phyloP scores from a whole-genome alignment of 2,888 invertebrate genomes.

The Ceramica pisi region DNA sequence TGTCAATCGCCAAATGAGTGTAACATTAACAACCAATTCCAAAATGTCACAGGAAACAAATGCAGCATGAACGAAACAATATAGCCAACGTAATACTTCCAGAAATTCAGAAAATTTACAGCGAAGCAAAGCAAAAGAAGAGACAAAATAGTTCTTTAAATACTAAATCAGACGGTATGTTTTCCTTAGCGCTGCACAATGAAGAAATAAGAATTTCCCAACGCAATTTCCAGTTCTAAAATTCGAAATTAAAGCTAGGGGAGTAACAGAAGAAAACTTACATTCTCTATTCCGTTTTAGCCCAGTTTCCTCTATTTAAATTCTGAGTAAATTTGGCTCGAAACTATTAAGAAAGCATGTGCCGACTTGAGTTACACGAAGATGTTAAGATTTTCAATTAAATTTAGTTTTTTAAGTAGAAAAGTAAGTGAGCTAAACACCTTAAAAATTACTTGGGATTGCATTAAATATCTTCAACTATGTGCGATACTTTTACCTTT shows the following conservation, averaged over 20 bases:
- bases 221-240: constrained; percentile 52
- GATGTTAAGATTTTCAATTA: constrained; percentile 36
- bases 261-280: constrained; percentile 46
- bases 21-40: background rate
- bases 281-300: constrained; percentile 51
- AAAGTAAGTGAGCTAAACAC: background rate
- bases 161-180: constrained; percentile 44
- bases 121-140: constrained; percentile 19
- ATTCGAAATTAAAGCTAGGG: constrained; percentile 51
- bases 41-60: constrained; percentile 9
- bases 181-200: constrained; percentile 41
- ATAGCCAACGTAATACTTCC: background rate
- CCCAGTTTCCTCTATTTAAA: constrained; percentile 58
- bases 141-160: constrained; percentile 35
- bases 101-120: constrained; percentile 29
- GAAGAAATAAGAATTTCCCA: constrained; percentile 55
- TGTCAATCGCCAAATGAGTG: background rate
- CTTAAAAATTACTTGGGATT: background rate
- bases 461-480: background rate
- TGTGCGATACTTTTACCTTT: background rate
- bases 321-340: constrained; percentile 58
- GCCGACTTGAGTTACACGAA: constrained; percentile 44
- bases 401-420: constrained; percentile 21
- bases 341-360: constrained; percentile 65
- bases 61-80: background rate